Evolutionary conservation across 2,797 vertebrate species (phyloP).

Genomic region (Microtus agrestis): DNA sequence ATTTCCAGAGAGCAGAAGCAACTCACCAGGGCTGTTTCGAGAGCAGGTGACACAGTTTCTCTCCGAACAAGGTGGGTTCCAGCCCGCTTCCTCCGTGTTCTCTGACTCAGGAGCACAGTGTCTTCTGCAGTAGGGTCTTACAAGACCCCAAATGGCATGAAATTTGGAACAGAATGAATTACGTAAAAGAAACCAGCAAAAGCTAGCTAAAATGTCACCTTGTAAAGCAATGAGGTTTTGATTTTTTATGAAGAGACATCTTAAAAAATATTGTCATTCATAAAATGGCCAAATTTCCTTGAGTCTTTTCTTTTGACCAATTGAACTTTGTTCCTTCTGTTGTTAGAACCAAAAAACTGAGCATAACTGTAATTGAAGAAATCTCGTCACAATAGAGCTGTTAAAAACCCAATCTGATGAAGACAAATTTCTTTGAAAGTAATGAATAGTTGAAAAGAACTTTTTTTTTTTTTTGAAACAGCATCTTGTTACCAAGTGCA

Average conservation of each 20-base stretch:
- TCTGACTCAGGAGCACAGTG: neutral
- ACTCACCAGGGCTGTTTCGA: neutral
- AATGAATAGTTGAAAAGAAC: neutral
- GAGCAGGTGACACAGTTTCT: neutral
- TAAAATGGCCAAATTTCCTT: neutral
- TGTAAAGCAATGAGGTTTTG: slow-evolving; percentile 23
- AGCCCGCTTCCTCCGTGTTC: neutral
- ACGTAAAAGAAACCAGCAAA: neutral
- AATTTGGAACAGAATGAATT: neutral
- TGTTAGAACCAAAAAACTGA: slow-evolving; percentile 8
- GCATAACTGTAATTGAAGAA: neutral
- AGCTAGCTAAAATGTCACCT: neutral
- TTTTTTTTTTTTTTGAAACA: neutral
- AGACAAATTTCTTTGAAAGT: neutral
- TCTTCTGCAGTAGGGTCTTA: neutral
- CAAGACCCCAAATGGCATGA: neutral
- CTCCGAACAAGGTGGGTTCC: neutral
- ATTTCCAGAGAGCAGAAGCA: neutral
- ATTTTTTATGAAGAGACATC: neutral
- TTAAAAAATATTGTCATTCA: slow-evolving; percentile 36
- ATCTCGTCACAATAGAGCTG: slow-evolving; percentile 26
- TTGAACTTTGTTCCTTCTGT: neutral
- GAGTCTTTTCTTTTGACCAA: slow-evolving; percentile 47
- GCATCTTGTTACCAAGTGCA: neutral
- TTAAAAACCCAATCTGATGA: neutral